A percentile compares a stretch with the other conserved stretches of the same genome.
phyloP scores from a whole-genome alignment of 2,113 vertebrate genomes.

The Fregata magnificens region DNA sequence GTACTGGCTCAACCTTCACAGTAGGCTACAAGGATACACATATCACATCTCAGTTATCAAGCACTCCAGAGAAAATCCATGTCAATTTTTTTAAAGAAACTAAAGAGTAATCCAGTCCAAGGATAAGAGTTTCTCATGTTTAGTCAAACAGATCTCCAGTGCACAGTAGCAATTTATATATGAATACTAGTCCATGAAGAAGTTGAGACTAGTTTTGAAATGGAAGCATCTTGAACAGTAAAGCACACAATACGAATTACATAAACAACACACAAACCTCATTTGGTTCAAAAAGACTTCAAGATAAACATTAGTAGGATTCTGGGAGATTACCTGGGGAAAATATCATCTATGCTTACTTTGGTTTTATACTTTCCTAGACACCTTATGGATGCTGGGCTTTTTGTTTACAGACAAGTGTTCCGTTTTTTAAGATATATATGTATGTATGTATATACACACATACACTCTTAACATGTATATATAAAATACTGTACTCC shows the following conservation, averaged over 20 bases:
- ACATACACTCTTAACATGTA: neutral
- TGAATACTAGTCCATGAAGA: neutral
- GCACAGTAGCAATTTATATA: neutral
- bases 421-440: neutral
- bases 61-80: neutral
- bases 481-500: neutral
- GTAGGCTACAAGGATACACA: neutral
- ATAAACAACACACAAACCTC: neutral
- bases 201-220: neutral
- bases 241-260: neutral
- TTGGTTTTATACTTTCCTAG: neutral
- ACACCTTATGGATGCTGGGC: neutral
- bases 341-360: neutral
- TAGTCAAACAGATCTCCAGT: neutral
- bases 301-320: neutral
- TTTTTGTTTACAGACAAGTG: neutral
- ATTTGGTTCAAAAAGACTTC: neutral
- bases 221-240: neutral
- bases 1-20: neutral
- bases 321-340: neutral
- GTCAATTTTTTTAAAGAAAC: slow-evolving; percentile 49
- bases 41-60: neutral
- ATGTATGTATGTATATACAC: neutral
- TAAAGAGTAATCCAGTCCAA: slow-evolving; percentile 36
- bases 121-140: slow-evolving; percentile 14